Conservation (phyloP, 2,797 vertebrate species). For the Sus cebifrons region DNA sequence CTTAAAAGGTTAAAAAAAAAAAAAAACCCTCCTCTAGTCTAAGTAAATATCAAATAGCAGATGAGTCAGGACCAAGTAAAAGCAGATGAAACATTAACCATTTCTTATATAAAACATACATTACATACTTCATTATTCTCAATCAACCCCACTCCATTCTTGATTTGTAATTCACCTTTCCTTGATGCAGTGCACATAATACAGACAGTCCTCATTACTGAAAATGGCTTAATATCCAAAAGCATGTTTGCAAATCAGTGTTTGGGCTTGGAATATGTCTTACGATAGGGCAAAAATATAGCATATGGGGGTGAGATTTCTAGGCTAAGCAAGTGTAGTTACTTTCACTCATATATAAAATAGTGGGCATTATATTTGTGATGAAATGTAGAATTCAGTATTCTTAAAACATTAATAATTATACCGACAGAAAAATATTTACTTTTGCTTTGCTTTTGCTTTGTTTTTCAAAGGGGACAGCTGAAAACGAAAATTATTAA, state of each 20-base stretch:
- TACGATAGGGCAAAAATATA: background rate
- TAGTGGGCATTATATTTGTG: background rate
- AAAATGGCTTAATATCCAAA: slow-evolving; percentile 40
- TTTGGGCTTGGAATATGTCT: slow-evolving; percentile 43
- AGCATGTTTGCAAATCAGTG: slow-evolving; percentile 31
- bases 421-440: slow-evolving; percentile 7
- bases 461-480: slow-evolving; percentile 3
- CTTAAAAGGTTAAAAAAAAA: slow-evolving; percentile 69
- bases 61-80: slow-evolving; percentile 72
- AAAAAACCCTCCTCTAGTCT: slow-evolving; percentile 8
- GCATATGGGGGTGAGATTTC: background rate
- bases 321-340: background rate
- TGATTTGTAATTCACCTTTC: background rate
- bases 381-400: background rate
- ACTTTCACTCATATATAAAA: background rate
- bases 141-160: background rate
- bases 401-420: slow-evolving; percentile 65
- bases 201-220: background rate
- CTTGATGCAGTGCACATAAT: background rate
- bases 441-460: background rate
- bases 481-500: slow-evolving; percentile 54
- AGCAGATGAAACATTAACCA: slow-evolving; percentile 49
- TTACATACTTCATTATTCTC: background rate
- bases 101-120: slow-evolving; percentile 40
- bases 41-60: slow-evolving; percentile 69